phyloP scores from a whole-genome alignment of 2,888 invertebrate species.

The Papilio elwesi region DNA sequence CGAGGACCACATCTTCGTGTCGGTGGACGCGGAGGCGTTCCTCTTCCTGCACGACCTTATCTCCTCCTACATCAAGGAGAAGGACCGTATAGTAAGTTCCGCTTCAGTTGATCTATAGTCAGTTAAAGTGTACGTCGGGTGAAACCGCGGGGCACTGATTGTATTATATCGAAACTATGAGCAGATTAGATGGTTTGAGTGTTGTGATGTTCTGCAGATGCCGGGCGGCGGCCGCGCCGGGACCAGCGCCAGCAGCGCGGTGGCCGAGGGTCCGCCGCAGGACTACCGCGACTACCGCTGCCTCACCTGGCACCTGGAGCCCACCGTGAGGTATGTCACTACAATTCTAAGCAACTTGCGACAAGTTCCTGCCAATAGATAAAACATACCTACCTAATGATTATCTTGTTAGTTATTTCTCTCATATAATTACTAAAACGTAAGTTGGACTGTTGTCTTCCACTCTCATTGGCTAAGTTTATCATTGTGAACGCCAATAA shows the following conservation, averaged over 20 bases:
- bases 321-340: slow-evolving; percentile 89
- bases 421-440: too few species aligned
- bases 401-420: too few species aligned
- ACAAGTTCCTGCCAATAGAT: too few species aligned
- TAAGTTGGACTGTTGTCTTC: neutral
- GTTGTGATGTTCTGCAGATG: slow-evolving; percentile 53
- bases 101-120: neutral
- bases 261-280: slow-evolving; percentile 81
- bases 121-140: too few species aligned
- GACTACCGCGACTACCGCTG: slow-evolving; percentile 97
- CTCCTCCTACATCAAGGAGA: slow-evolving; percentile 97
- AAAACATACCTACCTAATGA: too few species aligned
- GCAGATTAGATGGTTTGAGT: too few species aligned
- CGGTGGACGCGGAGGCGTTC: slow-evolving; percentile 98
- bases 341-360: neutral
- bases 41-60: slow-evolving; percentile 98
- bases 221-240: slow-evolving; percentile 53
- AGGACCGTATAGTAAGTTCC: slow-evolving; percentile 89
- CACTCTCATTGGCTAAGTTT: too few species aligned
- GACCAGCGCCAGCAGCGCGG: slow-evolving; percentile 41
- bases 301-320: slow-evolving; percentile 98
- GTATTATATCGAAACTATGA: too few species aligned
- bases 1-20: slow-evolving; percentile 99
- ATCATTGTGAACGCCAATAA: too few species aligned
- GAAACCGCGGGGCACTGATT: too few species aligned